These are phyloP conservation scores for Sylvicola cinctus DNA, from an alignment of 2,888 invertebrate species.

Conservation along the genomic window DNA sequence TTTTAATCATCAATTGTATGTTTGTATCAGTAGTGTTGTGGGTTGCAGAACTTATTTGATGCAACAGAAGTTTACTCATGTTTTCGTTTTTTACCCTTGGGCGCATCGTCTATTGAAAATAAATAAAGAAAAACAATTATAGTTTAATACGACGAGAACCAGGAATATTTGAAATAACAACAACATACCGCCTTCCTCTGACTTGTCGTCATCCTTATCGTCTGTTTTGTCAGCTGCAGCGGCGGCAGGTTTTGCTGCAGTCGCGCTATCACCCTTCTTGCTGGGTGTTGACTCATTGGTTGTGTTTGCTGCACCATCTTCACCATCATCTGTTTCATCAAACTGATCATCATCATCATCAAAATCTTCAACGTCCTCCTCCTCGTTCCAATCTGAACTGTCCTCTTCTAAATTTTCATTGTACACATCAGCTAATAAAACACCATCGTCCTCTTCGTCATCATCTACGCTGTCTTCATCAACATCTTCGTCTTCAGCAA, in stretches of 20 bases:
- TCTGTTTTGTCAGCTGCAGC: not conserved
- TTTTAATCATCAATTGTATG: too few relatives aligned
- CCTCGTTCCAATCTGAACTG: constrained; percentile 36
- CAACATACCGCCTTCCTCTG: too few relatives aligned
- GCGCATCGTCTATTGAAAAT: not conserved
- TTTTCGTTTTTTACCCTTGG: constrained; percentile 1
- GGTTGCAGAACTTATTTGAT: too few relatives aligned
- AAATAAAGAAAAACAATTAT: not conserved
- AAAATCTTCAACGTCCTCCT: constrained; percentile 35
- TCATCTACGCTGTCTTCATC: constrained; percentile 16
- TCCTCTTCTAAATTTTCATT: constrained; percentile 36
- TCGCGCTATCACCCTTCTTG: constrained; percentile 3
- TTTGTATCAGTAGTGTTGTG: too few relatives aligned
- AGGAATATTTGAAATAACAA: not conserved
- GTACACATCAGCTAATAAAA: constrained; percentile 23
- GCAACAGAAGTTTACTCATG: not conserved
- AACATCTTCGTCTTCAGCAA: constrained; percentile 41
- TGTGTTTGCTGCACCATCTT: constrained; percentile 7
- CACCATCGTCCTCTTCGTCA: constrained; percentile 30
- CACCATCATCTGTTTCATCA: constrained; percentile 16
- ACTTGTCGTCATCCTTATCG: too few relatives aligned
- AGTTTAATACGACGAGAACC: not conserved
- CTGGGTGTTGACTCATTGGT: not conserved
- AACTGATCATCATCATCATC: constrained; percentile 27
- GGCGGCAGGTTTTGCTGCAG: constrained; percentile 2